Base-by-base conservation (phyloP, 2,888 invertebrate species). In the Allygus modestus region DNA sequence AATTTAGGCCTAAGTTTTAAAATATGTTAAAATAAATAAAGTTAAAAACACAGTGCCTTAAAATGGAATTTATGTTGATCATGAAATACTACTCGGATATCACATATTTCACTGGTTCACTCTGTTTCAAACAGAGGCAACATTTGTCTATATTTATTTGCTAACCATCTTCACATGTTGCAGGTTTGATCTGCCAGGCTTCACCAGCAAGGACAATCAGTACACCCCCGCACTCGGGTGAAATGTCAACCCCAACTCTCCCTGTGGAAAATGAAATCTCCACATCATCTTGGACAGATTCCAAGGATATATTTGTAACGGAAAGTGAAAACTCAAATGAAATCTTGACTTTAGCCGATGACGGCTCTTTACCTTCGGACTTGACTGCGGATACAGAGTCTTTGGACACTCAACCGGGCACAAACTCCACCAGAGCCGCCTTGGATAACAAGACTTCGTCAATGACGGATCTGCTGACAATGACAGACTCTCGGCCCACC, bases 251-350 rank as follows among this genome's bases (percentile, higher is more conserved):
- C 15, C 28, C 31, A 65, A 65, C 65, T 11, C 26, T 31, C 31
- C 65, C 31, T 15, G 28, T 65, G 26, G 65, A 65, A 65, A 65
- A 65, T 31, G 31, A 65, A 28, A 65, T 65, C 4, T 65, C 65
- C 2, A 65, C 65, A 12, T 65, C 31, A 17, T 28, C 65, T 65
- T 31, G 17, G 28, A 12, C 65, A 65, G 65, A 5, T 31, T 65
- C 65, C 15, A 65, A 65, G 28, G 65, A 65, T 28, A 15, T 15
- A 17, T 65, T 28, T 2, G 65, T 17, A 11, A 65, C 65, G n/a
- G 65, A 65, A 65, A 65, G 65, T 65, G 65, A 65, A 31, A 28
- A 65, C 20, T 65, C 65, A 5, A 65, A 65, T 65, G 65, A 65
- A 65, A 65, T 65, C n/a, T 65, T 65, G 17, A 65, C 65, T 15